Percentiles rank a stretch among this genome's conserved stretches.
These are phyloP conservation scores for Dallia pectoralis DNA, from an alignment of 2,797 vertebrate species.

Conservation along the genomic window DNA sequence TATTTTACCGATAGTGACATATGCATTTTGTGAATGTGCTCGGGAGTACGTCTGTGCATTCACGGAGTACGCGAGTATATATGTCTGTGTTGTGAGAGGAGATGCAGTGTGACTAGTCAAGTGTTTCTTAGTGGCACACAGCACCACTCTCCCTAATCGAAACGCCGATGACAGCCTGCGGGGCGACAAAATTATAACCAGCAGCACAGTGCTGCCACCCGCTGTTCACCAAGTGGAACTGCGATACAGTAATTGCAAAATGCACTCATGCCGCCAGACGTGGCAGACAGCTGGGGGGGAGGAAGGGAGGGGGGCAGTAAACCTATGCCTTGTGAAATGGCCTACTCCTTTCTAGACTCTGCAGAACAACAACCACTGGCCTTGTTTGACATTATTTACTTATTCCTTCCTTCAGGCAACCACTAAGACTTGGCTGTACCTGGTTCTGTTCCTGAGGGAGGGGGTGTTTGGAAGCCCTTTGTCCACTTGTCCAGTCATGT, in stretches of 20 bases:
- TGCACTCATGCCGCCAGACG: not conserved
- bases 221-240: not conserved
- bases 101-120: not conserved
- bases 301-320: too few species aligned
- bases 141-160: not conserved
- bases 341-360: not conserved
- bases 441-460: not conserved
- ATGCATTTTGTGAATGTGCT: not conserved
- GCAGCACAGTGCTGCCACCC: slow-evolving; percentile 16
- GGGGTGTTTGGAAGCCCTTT: not conserved
- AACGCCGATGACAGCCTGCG: not conserved
- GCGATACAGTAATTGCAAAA: not conserved
- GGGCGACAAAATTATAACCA: not conserved
- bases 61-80: not conserved
- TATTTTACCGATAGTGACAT: not conserved
- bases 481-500: not conserved
- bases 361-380: not conserved
- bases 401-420: not conserved
- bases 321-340: not conserved
- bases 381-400: not conserved
- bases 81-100: not conserved
- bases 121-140: not conserved
- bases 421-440: not conserved
- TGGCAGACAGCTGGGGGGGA: not conserved
- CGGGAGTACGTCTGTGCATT: not conserved